Conservation (phyloP, 2,888 invertebrate genomes). For the Herminia tarsipennalis region DNA sequence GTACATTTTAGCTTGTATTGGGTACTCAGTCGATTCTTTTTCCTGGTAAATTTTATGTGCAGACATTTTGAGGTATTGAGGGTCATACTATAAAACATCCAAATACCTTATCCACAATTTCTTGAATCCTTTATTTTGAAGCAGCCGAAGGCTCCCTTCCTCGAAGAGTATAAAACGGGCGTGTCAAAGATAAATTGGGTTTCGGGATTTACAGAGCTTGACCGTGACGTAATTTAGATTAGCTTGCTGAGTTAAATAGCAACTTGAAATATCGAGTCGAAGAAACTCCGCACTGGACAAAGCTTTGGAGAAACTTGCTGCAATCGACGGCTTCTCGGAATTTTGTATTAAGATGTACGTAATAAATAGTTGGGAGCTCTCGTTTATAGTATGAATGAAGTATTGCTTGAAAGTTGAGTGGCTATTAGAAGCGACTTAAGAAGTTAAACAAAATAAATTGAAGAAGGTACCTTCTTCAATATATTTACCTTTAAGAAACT, state of each 20-base stretch:
- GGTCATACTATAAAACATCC: too few species aligned
- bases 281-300: constrained; percentile 39
- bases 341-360: constrained; percentile 29
- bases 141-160: constrained; percentile 38
- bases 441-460: too few species aligned
- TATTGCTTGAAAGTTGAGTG: too few species aligned
- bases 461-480: too few species aligned
- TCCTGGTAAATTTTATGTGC: too few species aligned
- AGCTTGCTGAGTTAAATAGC: constrained; percentile 47
- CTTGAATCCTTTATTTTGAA: constrained; percentile 7
- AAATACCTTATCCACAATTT: constrained; percentile 26
- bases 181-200: constrained; percentile 69
- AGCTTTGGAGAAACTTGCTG: constrained; percentile 28
- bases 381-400: too few species aligned
- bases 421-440: too few species aligned
- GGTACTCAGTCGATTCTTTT: too few species aligned
- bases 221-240: constrained; percentile 64
- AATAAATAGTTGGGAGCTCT: constrained; percentile 21
- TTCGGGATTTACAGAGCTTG: constrained; percentile 58
- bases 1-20: too few species aligned
- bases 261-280: constrained; percentile 38
- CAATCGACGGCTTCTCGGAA: constrained; percentile 21
- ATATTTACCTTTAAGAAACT: too few species aligned
- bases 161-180: constrained; percentile 52
- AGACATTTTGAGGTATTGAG: too few species aligned